Evolutionary conservation across 2,113 vertebrate genomes (phyloP).

Genomic region (Ibidorhyncha struthersii): DNA sequence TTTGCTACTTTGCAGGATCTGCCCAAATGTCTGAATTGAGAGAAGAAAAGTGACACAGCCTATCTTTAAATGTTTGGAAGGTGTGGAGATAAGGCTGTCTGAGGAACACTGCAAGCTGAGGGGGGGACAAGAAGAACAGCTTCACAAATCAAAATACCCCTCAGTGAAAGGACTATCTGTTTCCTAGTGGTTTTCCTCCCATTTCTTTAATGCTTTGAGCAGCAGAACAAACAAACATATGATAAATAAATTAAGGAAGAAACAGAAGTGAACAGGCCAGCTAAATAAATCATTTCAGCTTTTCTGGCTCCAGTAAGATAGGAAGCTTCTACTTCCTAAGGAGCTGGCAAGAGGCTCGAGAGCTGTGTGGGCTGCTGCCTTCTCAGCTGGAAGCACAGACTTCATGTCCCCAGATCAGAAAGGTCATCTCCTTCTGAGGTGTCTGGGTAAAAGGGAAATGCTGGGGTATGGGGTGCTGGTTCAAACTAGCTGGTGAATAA

Average conservation of each 20-base stretch:
- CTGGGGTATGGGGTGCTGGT: not conserved
- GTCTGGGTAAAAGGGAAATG: not conserved
- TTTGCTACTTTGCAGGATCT: not conserved
- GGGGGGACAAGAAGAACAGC: not conserved
- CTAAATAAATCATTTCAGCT: constrained; percentile 7
- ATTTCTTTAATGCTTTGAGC: constrained; percentile 5
- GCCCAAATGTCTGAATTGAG: not conserved
- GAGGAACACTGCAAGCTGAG: not conserved
- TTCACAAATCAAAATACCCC: not conserved
- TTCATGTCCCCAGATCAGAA: not conserved
- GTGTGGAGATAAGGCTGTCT: not conserved
- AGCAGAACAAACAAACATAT: not conserved
- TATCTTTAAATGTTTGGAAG: not conserved
- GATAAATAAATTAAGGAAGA: constrained; percentile 48
- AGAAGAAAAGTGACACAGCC: not conserved
- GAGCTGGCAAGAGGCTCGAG: not conserved
- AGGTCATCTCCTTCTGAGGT: not conserved
- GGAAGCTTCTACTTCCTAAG: constrained; percentile 7
- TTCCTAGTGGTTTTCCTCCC: not conserved
- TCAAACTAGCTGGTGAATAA: not conserved
- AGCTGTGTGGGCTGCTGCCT: not conserved
- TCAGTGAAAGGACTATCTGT: not conserved
- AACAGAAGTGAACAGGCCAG: constrained; percentile 1
- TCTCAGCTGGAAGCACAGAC: not conserved
- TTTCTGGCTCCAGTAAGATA: constrained; percentile 21